Evolutionary conservation across 2,113 vertebrate species (phyloP), one percentile per base, ranked within the genome.

Genomic region (Xiphophorus hellerii): DNA sequence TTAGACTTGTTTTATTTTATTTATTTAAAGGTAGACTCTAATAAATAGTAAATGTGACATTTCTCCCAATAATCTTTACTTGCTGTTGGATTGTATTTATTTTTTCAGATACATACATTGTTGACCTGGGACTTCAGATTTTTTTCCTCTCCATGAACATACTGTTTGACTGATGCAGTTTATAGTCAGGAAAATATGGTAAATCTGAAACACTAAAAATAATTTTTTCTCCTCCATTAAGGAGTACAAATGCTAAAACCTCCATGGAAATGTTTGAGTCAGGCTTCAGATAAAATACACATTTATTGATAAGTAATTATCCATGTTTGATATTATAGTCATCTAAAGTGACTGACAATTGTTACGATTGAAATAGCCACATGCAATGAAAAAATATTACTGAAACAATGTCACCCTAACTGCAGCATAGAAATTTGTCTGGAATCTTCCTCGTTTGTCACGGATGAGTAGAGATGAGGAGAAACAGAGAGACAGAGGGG

Each of bases 401-500:
- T 58, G 51, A 58, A 58, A 58, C 3, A n/a, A 58, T 1, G 22
- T n/a, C 25, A 14, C 25, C 31, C 25, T 44, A 22, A 48, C 17
- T 20, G 27, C 10, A 33, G 9, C 30, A 60, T 27, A 22, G 62
- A 27, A 71, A 62, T 51, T 20, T 1, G 17, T 48, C 17, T 48
- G 1, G 17, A 17, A 48, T 20, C 44, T 20, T 48, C 17, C 44
- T 17, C 1, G 66, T 29, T 15, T 12, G 7, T 31, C 39, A 30
- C 35, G 27, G 66, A 58, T n/a, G 5, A 22, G 51, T 17, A 48
- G 17, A 58, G 22, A 58, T n/a, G 51, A 58, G 25, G 51, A 58
- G 51, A 58, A 28, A 30, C 54, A 69, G 17, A 62, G 35, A 66
- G 61, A 75, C 51, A 73, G 44, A 84, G 51, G 65, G 33, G 29